Percentiles rank a stretch among this genome's conserved stretches.
phyloP scores from a whole-genome alignment of 2,888 invertebrate genomes.

The Chymomyza amoena region DNA sequence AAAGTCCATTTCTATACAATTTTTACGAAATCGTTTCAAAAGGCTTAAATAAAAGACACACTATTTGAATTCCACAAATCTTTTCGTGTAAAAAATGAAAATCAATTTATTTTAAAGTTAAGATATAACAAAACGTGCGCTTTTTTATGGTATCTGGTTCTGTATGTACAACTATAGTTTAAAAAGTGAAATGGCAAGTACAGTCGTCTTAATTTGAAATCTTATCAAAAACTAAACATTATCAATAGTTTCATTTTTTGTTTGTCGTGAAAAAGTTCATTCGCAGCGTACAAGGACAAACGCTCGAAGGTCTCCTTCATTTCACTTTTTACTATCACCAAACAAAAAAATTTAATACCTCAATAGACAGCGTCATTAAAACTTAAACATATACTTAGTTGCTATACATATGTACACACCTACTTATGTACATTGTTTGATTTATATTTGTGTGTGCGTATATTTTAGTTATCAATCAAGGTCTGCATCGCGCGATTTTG shows the following conservation, averaged over 20 bases:
- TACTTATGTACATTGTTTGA: conserved; percentile 4
- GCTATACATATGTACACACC: background rate
- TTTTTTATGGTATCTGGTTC: background rate
- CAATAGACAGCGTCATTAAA: background rate
- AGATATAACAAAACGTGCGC: background rate
- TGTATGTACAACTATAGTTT: background rate
- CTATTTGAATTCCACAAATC: too few species aligned
- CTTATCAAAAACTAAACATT: conserved; percentile 15
- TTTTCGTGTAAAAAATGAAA: background rate
- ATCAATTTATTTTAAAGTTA: background rate
- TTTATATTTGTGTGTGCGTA: conserved; percentile 12
- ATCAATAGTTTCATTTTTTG: background rate
- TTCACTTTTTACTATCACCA: background rate
- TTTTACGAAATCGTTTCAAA: too few species aligned
- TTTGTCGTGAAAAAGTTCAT: conserved; percentile 14
- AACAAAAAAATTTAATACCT: background rate
- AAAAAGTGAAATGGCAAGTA: background rate
- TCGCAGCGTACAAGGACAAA: background rate
- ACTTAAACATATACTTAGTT: background rate
- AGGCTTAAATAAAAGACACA: too few species aligned
- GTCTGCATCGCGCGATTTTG: conserved; percentile 68
- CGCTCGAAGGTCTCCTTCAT: background rate
- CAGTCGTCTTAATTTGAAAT: conserved; percentile 20
- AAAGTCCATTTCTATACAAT: too few species aligned
- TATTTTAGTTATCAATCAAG: conserved; percentile 65